Conservation (phyloP, 2,797 vertebrate species). For the Notoglanidium macrostoma region DNA sequence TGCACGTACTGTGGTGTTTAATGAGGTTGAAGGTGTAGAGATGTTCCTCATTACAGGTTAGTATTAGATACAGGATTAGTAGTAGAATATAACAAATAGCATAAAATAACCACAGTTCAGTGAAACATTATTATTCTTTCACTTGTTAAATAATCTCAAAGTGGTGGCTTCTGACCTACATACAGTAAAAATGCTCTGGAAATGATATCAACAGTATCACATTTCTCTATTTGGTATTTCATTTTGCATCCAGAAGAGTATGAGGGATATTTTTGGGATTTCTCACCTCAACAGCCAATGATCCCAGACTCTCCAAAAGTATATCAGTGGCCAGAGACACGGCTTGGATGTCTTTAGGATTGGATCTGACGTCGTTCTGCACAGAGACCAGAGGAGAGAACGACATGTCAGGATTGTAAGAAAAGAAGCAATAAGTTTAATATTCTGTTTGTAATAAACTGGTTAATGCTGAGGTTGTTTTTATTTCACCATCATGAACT, state of each 20-base stretch:
- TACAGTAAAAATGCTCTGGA: neutral
- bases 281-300: conserved; percentile 86
- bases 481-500: neutral
- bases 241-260: conserved; percentile 9
- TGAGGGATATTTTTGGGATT: conserved; percentile 37
- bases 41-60: neutral
- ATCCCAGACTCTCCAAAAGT: conserved; percentile 82
- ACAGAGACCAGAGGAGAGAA: conserved; percentile 51
- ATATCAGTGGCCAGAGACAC: conserved; percentile 82
- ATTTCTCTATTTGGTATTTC: neutral
- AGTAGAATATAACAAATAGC: neutral
- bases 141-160: neutral
- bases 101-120: neutral
- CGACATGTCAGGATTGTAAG: neutral
- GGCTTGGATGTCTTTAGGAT: conserved; percentile 77
- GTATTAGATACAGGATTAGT: too few relatives aligned
- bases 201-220: conserved; percentile 16
- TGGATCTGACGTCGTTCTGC: conserved; percentile 81
- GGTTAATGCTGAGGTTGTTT: neutral
- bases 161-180: neutral
- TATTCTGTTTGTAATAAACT: neutral
- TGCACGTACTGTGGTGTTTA: too few relatives aligned
- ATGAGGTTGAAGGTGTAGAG: neutral
- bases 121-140: neutral
- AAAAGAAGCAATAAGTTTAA: neutral